Conservation (phyloP, 2,888 invertebrate species). For the Eristalinus sepulchralis region DNA sequence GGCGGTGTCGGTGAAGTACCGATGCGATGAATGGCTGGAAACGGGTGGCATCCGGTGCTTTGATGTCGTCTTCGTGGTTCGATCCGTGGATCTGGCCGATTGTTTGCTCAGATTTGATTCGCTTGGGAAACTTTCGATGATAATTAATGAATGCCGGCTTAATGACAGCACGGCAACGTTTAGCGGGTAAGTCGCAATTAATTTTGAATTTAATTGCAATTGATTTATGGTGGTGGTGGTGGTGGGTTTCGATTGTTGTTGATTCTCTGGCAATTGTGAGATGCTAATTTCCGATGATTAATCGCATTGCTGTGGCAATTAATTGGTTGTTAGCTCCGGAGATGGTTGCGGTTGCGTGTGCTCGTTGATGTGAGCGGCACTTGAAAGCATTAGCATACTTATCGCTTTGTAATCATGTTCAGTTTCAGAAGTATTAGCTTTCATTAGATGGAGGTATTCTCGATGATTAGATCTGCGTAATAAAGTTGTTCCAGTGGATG, state of each 20-base stretch:
- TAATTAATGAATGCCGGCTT: constrained; percentile 55
- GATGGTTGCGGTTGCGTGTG: background rate
- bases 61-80: constrained; percentile 26
- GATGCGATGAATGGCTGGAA: constrained; percentile 33
- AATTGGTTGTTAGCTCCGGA: constrained; percentile 2
- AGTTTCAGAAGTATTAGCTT: background rate
- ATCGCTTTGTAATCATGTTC: background rate
- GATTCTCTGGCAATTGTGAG: constrained; percentile 17
- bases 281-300: constrained; percentile 46
- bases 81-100: constrained; percentile 1
- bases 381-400: background rate
- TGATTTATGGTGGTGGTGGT: constrained; percentile 54
- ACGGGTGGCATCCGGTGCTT: constrained; percentile 31
- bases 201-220: constrained; percentile 64
- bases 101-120: constrained; percentile 50
- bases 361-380: background rate
- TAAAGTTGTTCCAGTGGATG: background rate
- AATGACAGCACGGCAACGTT: constrained; percentile 27
- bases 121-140: constrained; percentile 46
- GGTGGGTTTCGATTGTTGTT: constrained; percentile 16
- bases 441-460: background rate
- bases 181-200: constrained; percentile 45
- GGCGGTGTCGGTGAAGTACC: constrained; percentile 11
- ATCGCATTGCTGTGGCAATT: constrained; percentile 25
- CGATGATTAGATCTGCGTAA: background rate